Percentiles rank a stretch among this genome's conserved stretches.
phyloP scores from a whole-genome alignment of 2,888 invertebrate species.

The Trichogramma dendrolimi region DNA sequence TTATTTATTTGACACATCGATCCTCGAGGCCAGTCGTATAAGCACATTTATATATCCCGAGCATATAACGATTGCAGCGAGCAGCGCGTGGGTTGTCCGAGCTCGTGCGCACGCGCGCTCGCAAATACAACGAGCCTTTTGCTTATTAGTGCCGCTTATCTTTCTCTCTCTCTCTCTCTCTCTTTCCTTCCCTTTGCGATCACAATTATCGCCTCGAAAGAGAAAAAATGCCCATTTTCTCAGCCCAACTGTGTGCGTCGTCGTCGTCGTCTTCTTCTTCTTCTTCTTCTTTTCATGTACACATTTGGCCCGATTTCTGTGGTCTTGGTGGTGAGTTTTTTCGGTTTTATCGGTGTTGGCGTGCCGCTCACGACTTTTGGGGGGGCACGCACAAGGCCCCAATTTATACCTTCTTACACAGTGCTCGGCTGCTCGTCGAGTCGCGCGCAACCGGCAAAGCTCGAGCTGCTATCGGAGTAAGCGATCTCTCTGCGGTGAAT shows the following conservation, averaged over 20 bases:
- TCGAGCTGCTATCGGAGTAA: conserved; percentile 2
- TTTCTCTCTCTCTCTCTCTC: background rate
- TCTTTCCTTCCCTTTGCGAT: background rate
- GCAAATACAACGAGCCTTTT: too few relatives aligned
- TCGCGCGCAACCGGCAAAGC: too few relatives aligned
- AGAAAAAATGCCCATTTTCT: too few relatives aligned
- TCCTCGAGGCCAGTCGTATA: conserved; percentile 32
- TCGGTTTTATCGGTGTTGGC: too few relatives aligned
- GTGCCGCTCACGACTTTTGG: too few relatives aligned
- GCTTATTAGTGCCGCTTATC: background rate
- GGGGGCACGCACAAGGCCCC: background rate
- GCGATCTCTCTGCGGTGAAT: conserved; percentile 7
- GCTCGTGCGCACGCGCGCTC: background rate
- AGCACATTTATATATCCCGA: conserved; percentile 22
- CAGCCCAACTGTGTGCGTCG: too few relatives aligned
- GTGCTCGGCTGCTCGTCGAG: too few relatives aligned
- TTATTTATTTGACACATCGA: conserved; percentile 39
- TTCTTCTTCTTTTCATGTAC: too few relatives aligned
- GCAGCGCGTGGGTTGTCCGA: background rate
- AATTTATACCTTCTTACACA: too few relatives aligned
- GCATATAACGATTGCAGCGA: background rate
- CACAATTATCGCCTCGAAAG: too few relatives aligned
- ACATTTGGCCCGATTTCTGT: conserved; percentile 8
- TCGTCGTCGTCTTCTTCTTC: too few relatives aligned
- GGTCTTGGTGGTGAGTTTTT: background rate